Evolutionary conservation across 2,888 invertebrate genomes (phyloP), one percentile per base, ranked within the genome.

Genomic region (Orchesellides sinensis): DNA sequence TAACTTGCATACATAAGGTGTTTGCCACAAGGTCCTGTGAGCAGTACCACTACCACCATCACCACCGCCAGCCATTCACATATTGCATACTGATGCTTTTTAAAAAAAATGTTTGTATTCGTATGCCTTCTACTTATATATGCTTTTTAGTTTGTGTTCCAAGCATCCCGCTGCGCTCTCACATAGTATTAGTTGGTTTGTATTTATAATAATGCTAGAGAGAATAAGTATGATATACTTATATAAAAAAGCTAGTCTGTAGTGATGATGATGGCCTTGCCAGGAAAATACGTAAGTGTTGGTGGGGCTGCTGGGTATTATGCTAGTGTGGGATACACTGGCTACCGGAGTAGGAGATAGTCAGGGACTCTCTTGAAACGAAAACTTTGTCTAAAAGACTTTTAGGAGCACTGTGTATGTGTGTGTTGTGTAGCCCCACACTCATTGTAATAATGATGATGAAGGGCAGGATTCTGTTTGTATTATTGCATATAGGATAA

Each of bases 11-110:
- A 70, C 70, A 75, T 75, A 82, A 75, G 75, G 69, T 82, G 75
- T 75, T 75, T 69, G 82, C 82, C 82, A 82, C 82, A 82, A 82
- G 82, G 82, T 82, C 82, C 82, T 82, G 75, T 47, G 79, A 79
- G 80, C 63, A 81, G 68, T 73, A 81, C 80, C 80, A 45, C 73
- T 69, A 32, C 80, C 80, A 66, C 72, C 80, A 73, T 56, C 81
- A 74, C 40, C 80, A 61, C 23, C n/a, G n/a, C n/a, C n/a, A n/a
- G n/a, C n/a, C n/a, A n/a, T n/a, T n/a, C n/a, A n/a, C n/a, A n/a
- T n/a, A n/a, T n/a, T n/a, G n/a, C n/a, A n/a, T n/a, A n/a, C n/a
- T n/a, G n/a, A n/a, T n/a, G n/a, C n/a, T n/a, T n/a, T n/a, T n/a
- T n/a, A n/a, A n/a, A n/a, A n/a, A n/a, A n/a, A n/a, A n/a, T 79